Base-by-base conservation (phyloP, 2,113 vertebrate species). In the Heterotilapia buettikoferi region DNA sequence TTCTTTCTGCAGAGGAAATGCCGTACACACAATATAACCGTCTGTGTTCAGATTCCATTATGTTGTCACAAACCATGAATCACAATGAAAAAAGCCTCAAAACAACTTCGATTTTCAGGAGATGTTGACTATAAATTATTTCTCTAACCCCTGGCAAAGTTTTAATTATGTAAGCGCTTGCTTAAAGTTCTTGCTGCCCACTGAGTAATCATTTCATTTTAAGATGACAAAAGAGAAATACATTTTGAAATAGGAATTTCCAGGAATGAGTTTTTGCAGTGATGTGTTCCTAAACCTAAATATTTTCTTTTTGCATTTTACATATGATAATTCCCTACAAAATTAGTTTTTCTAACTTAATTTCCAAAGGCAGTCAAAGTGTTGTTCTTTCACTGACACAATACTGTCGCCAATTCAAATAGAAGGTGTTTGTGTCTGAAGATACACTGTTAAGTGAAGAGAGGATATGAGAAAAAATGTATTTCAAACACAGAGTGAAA, bases 61-160 rank as follows among this genome's bases (percentile, higher is more conserved):
- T 92, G 85, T 89, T 95, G 90, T 95, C 92, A 93, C 90, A 71
- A 81, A 83, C 92, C 84, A 92, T 95, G 93, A 95, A 92, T 95
- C 92, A 89, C 85, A 92, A 92, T 85, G 88, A 93, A 94, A 92
- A 93, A 87, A 63, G 89, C 87, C 88, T 90, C 86, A 90, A 80
- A 92, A 90, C 82, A 38, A 76, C 86, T 93, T 93, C 54, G 50
- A 89, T 91, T 94, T 88, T 57, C 80, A 90, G 82, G 68, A 92
- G 94, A 93, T 92, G 89, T 93, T 91, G 76, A 91, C 87, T 81
- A 59, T 89, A 84, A 93, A 91, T 95, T 91, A 90, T 94, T 93
- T 82, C 89, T 76, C 54, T 81, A 85, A 93, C 94, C 91, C 81
- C 53, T 84, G 94, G 91, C 91, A 90, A 87, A 84, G 61, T 90